Evolutionary conservation across 1,140 invertebrate genomes (phyloP), one percentile per base, ranked within the genome.

Genomic region (Rhagoletis pomonella): DNA sequence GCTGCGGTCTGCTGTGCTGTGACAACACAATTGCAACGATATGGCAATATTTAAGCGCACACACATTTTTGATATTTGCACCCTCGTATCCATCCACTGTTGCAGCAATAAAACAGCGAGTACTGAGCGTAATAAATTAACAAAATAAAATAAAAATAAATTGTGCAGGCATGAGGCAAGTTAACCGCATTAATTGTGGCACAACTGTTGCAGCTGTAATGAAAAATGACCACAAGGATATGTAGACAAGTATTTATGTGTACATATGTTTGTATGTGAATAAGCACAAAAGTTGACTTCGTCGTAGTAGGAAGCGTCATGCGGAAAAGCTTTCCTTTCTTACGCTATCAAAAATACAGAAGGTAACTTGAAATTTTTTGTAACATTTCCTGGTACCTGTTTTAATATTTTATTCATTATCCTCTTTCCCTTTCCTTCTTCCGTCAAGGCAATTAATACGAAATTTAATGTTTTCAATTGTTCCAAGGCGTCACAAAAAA

Each of bases 151-250:
- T 44, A 73, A 55, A 58, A 3, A 47, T n/a, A 81, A 81, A 50
- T 7, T 19, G 3, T 9, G 6, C n/a, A 12, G 73, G n/a, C 5
- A 29, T n/a, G 17, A 55, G 73, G 17, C 14, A 19, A 55, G 73
- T 81, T 81, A 81, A 81, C 73, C 73, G 73, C 73, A 81, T 81
- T 81, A 81, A 81, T 81, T 81, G 73, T 81, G n/a, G 73, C 73
- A 55, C 73, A 81, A 81, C 73, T 81, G n/a, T 81, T 81, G 73
- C 73, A 81, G 73, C 67, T 47, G 67, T 73, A 44, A 73, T 81
- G 73, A 81, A 81, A 44, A 55, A 81, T 81, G 44, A 81, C 73
- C 73, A 50, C 73, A 81, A 19, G n/a, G 44, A 4, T 62, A 62
- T 62, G 60, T 62, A 62, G 10, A 14, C 17, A 62, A 7, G 12